These are phyloP conservation scores for Vultur gryphus DNA, from an alignment of 2,797 vertebrate species.

Conservation along the genomic window DNA sequence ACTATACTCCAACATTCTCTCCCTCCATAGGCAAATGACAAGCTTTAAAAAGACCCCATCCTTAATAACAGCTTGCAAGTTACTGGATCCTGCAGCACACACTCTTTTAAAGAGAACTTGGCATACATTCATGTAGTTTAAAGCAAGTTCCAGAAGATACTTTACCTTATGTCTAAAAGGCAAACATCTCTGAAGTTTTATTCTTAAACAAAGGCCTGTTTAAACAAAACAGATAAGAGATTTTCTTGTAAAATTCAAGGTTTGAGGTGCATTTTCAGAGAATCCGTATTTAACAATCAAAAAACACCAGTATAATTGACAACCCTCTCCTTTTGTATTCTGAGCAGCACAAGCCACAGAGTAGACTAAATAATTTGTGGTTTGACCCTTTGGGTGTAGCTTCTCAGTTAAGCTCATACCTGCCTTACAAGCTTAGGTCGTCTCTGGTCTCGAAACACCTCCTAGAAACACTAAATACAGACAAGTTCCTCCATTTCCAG, in stretches of 20 bases:
- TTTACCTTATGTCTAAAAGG: slow-evolving; percentile 98
- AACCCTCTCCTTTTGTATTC: background rate
- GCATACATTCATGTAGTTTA: background rate
- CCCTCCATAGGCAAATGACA: background rate
- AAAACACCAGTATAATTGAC: accelerated
- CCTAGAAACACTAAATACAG: background rate
- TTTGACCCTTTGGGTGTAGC: background rate
- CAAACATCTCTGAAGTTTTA: slow-evolving; percentile 93
- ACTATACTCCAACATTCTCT: background rate
- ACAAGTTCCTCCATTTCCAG: background rate
- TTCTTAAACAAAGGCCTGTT: slow-evolving; percentile 92
- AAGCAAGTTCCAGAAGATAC: background rate
- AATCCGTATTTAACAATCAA: background rate
- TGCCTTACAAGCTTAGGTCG: background rate
- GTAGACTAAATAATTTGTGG: background rate
- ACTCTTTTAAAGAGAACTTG: background rate
- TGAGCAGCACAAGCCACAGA: background rate
- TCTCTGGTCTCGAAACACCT: background rate
- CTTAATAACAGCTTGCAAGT: background rate
- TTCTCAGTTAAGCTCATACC: background rate
- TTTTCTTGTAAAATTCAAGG: background rate
- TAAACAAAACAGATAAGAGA: background rate
- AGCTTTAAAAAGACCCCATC: background rate
- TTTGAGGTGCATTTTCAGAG: background rate
- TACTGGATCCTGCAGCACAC: background rate